phyloP scores from a whole-genome alignment of 2,113 vertebrate genomes.

The Callipepla californica region DNA sequence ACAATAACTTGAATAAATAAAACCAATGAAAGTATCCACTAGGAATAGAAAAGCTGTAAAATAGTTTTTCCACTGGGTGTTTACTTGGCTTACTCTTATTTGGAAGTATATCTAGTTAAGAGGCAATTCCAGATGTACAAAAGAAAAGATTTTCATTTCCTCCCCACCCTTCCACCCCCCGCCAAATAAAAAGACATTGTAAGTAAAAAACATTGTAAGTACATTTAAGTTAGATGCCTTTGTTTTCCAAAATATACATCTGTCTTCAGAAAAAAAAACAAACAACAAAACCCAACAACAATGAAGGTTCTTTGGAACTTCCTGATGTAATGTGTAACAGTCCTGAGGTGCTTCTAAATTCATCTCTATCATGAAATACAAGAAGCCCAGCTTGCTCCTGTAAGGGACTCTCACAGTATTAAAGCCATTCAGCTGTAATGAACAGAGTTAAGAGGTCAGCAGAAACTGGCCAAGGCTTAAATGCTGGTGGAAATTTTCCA shows the following conservation, averaged over 20 bases:
- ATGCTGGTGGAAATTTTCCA: not conserved
- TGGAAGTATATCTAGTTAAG: conserved; percentile 25
- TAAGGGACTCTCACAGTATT: rapidly evolving
- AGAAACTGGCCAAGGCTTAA: not conserved
- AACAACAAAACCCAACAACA: not conserved
- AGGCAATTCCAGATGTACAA: conserved; percentile 22
- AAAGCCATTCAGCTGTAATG: not conserved
- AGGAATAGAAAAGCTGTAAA: not conserved
- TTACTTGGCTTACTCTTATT: conserved; percentile 33
- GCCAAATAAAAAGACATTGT: not conserved
- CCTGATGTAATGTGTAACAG: not conserved
- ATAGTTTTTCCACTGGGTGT: conserved; percentile 21
- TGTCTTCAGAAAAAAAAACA: not conserved
- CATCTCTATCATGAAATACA: not conserved
- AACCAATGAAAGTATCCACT: not conserved
- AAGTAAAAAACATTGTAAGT: not conserved
- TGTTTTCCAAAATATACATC: conserved; percentile 47
- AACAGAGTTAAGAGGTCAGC: not conserved
- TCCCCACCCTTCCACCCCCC: not conserved
- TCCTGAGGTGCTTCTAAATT: not conserved
- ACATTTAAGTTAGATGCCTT: not conserved
- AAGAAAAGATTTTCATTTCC: conserved; percentile 6
- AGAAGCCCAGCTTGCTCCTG: not conserved
- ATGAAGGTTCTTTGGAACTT: not conserved
- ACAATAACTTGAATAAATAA: conserved; percentile 27